phyloP scores from a whole-genome alignment of 2,888 invertebrate species.

The Hydrotaea diabolus region DNA sequence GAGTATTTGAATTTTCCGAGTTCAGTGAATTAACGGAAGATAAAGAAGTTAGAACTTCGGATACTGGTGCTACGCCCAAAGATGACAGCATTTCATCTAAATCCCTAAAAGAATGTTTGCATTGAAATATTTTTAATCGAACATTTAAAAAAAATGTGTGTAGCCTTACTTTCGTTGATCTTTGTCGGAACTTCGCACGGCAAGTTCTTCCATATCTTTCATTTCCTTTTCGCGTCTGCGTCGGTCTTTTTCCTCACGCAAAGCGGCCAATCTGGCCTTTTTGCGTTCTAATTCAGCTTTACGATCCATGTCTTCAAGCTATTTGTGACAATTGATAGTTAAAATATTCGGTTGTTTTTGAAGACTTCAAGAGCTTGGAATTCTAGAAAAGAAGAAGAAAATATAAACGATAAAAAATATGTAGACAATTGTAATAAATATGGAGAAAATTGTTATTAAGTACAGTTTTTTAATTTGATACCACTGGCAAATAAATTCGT shows the following conservation, averaged over 20 bases:
- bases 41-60: conserved; percentile 91
- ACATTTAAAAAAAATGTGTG: no score
- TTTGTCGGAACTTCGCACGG: conserved; percentile 81
- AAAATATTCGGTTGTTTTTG: conserved; percentile 37
- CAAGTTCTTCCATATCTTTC: conserved; percentile 90
- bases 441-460: no score
- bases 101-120: no score
- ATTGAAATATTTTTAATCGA: no score
- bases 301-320: conserved; percentile 83
- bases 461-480: no score
- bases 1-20: conserved; percentile 89
- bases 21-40: conserved; percentile 91
- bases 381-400: neutral
- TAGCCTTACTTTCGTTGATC: conserved; percentile 78
- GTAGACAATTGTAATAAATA: no score
- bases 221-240: conserved; percentile 92
- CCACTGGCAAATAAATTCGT: no score
- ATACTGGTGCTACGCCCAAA: conserved; percentile 92
- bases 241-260: conserved; percentile 94
- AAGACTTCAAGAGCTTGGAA: neutral
- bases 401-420: neutral
- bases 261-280: conserved; percentile 93
- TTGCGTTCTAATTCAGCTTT: conserved; percentile 96
- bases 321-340: conserved; percentile 67
- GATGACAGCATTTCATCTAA: conserved; percentile 93